A percentile compares a stretch with the other conserved stretches of the same genome.
Conservation (phyloP, 2,113 vertebrate species). For the Perca schrenkii region DNA sequence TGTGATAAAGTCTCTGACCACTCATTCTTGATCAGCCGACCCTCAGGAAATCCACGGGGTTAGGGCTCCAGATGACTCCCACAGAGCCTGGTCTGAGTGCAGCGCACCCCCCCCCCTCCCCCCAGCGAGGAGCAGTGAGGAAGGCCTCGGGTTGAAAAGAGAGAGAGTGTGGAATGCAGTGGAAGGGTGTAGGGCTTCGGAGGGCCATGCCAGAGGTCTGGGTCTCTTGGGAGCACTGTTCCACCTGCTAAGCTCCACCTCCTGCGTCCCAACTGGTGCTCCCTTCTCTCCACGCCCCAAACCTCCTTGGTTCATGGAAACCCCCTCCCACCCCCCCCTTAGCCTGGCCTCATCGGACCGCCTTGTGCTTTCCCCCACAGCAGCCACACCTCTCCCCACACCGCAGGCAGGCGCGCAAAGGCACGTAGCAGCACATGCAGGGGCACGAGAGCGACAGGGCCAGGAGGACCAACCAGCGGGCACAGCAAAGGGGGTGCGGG, state of each 20-base stretch:
- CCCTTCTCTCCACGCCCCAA: conserved; percentile 45
- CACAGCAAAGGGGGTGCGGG: conserved; percentile 89
- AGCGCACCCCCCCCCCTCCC: conserved; percentile 63
- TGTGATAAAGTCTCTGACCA: conserved; percentile 59
- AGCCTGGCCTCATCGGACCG: conserved; percentile 89
- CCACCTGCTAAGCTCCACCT: conserved; percentile 37
- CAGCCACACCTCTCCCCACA: conserved; percentile 93
- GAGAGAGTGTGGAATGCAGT: conserved; percentile 80
- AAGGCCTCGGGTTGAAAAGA: conserved; percentile 78
- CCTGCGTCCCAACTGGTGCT: conserved; percentile 32
- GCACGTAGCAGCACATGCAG: conserved; percentile 97
- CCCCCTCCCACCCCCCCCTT: conserved; percentile 50
- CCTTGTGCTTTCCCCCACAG: conserved; percentile 93
- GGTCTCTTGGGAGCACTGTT: conserved; percentile 57
- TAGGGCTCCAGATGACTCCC: conserved; percentile 70
- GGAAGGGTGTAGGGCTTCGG: conserved; percentile 73
- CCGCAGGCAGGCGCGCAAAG: conserved; percentile 92
- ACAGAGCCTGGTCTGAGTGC: conserved; percentile 70
- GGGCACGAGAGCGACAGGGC: conserved; percentile 91
- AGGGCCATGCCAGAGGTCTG: conserved; percentile 61
- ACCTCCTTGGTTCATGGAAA: conserved; percentile 49
- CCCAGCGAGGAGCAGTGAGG: conserved; percentile 69
- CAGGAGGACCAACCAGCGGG: conserved; percentile 92
- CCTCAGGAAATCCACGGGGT: conserved; percentile 61
- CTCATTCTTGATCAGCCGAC: conserved; percentile 62